Evolutionary conservation across 2,888 invertebrate species (phyloP).

Genomic region (Tryphoninae sp.): DNA sequence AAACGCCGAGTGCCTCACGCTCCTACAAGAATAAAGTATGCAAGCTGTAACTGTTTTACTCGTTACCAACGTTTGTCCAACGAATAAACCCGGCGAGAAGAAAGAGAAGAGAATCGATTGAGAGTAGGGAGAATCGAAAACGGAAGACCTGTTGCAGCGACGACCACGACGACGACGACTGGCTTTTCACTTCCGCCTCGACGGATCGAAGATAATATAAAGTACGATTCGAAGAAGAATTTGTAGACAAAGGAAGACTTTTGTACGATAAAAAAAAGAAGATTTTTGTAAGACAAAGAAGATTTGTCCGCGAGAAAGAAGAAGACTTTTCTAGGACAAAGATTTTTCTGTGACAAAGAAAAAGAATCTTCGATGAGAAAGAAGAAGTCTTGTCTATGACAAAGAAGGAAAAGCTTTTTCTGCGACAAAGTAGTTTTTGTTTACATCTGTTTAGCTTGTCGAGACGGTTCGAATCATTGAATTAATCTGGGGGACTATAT

Average conservation of each 20-base stretch:
- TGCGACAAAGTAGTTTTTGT: background rate
- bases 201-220: background rate
- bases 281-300: no score
- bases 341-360: background rate
- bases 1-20: conserved; percentile 22
- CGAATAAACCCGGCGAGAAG: background rate
- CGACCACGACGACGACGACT: background rate
- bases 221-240: background rate
- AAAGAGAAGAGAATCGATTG: background rate
- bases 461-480: background rate
- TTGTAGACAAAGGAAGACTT: background rate
- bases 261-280: background rate
- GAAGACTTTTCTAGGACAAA: background rate
- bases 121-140: conserved; percentile 60
- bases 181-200: background rate
- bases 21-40: conserved; percentile 37
- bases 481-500: background rate
- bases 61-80: background rate
- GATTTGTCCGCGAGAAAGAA: background rate
- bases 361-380: background rate
- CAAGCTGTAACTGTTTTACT: conserved; percentile 33
- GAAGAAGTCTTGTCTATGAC: background rate
- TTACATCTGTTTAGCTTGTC: no score
- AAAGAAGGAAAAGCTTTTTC: background rate
- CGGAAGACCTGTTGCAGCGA: conserved; percentile 62